Evolutionary conservation across 2,888 invertebrate species (phyloP).

Genomic region (Camptogramma bilineatum): DNA sequence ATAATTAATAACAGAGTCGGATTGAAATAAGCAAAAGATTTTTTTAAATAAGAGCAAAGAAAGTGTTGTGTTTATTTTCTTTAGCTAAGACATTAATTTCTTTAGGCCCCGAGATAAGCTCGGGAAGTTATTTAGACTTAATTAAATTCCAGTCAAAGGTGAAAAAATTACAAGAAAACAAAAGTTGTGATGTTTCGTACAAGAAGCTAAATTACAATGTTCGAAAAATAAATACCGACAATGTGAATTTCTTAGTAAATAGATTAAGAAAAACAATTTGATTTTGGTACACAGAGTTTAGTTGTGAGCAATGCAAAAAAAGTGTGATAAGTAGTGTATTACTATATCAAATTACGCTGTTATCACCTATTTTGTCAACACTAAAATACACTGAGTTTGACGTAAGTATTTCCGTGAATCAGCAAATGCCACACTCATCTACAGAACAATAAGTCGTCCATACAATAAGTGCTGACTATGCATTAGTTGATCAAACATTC

Average conservation of each 20-base stretch:
- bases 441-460: background rate
- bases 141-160: conserved; percentile 40
- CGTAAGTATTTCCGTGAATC: background rate
- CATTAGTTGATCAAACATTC: conserved; percentile 43
- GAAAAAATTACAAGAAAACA: conserved; percentile 34
- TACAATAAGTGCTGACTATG: conserved; percentile 21
- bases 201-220: conserved; percentile 12
- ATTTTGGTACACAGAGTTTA: no score
- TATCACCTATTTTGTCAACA: no score
- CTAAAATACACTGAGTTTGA: no score
- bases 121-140: conserved; percentile 41
- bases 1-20: background rate
- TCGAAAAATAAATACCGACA: background rate
- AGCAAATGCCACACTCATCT: background rate
- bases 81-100: conserved; percentile 47
- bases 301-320: no score
- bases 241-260: background rate
- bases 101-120: conserved; percentile 42
- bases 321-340: no score
- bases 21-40: background rate
- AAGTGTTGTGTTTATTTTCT: conserved; percentile 51
- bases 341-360: no score
- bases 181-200: conserved; percentile 13
- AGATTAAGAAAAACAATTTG: no score
- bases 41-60: conserved; percentile 24